Base-by-base conservation (phyloP, 2,888 invertebrate species). In the Diogma glabrata region DNA sequence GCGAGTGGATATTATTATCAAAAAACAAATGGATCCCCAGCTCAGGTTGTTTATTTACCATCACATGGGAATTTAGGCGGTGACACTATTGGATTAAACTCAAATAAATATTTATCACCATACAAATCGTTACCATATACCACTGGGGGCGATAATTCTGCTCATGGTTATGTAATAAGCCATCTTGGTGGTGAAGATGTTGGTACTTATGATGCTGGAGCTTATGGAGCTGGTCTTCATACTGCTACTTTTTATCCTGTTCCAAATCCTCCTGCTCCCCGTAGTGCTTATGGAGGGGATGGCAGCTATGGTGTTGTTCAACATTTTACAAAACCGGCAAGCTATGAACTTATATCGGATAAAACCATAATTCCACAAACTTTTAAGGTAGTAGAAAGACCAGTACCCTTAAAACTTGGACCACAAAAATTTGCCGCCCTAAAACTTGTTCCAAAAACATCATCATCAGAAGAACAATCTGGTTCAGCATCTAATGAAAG, bases 1-100 rank as follows among this genome's bases (percentile, higher is more conserved):
- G 46, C 22, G n/a, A n/a, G 23, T 46, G 46, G 46, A 46, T 46
- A 46, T 46, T 46, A 46, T 17, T 46, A 46, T 46, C 46, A 23
- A 16, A 46, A 22, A 24, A 24, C 46, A 16, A 46, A 46, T 24
- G 46, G 24, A 16, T 23, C 23, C 3, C 46, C 46, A n/a, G 24
- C 46, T 10, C 14, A 46, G 16, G 24, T 46, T 22, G 14, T 46
- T 24, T 46, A 46, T 26, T n/a, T n/a, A n/a, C n/a, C n/a, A n/a
- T n/a, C n/a, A n/a, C 24, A 16, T 24, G 26, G 24, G 14, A 46
- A 46, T 46, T 22, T 46, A 24, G 24, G n/a, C n/a, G n/a, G n/a
- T n/a, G n/a, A n/a, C n/a, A n/a, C n/a, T n/a, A n/a, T 10, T 46
- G 46, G 23, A 17, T 14, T 43, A 22, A 43, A 43, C 8, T n/a